Percentiles rank a stretch among this genome's conserved stretches.
phyloP scores from a whole-genome alignment of 2,797 vertebrate genomes.

The Gambelia wislizenii region DNA sequence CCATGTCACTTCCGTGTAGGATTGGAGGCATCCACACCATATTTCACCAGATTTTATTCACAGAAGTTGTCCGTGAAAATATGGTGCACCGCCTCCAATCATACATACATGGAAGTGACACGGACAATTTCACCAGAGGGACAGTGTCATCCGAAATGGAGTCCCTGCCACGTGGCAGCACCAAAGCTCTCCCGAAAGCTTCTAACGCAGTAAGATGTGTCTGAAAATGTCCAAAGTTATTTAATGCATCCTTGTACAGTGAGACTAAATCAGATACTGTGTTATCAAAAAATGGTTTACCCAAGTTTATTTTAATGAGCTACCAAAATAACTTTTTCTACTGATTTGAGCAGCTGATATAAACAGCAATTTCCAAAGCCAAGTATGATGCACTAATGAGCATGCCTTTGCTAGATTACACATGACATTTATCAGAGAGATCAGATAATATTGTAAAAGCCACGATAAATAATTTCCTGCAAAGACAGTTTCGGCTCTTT shows the following conservation, averaged over 20 bases:
- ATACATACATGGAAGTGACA: no score
- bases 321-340: conserved; percentile 74
- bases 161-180: no score
- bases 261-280: conserved; percentile 66
- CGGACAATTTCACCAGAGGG: no score
- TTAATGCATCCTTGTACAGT: conserved; percentile 50
- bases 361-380: conserved; percentile 73
- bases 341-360: conserved; percentile 77
- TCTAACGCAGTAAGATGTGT: no score
- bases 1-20: no score
- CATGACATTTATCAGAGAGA: conserved; percentile 62
- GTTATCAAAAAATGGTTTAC: conserved; percentile 64
- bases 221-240: no score
- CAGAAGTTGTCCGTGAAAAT: no score
- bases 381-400: conserved; percentile 79
- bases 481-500: conserved; percentile 27
- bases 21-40: no score
- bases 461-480: conserved; percentile 28
- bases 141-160: no score
- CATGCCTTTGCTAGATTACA: conserved; percentile 71
- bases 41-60: no score
- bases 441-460: conserved; percentile 58
- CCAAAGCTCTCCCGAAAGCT: no score
- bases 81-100: no score
- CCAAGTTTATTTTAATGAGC: conserved; percentile 69